Evolutionary conservation across 2,113 vertebrate genomes (phyloP).

Genomic region (Oxyruncus cristatus): DNA sequence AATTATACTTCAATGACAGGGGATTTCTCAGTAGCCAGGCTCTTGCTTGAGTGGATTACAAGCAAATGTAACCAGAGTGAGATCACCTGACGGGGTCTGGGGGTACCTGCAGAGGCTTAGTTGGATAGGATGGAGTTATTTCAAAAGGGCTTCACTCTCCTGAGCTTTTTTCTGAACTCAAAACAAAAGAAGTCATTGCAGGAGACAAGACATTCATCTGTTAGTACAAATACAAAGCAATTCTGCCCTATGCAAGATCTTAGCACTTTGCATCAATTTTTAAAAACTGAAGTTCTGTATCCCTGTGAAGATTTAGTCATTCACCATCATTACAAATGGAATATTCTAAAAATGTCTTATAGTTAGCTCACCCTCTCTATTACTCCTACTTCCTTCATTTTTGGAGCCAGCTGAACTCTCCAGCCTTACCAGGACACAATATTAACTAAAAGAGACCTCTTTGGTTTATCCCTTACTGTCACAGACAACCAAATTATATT

Average conservation of each 20-base stretch:
- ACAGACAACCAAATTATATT: background rate
- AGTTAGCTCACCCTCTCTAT: background rate
- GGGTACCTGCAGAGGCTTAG: background rate
- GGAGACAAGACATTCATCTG: background rate
- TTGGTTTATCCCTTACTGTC: background rate
- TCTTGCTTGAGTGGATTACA: background rate
- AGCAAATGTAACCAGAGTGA: background rate
- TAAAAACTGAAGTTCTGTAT: background rate
- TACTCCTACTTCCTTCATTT: background rate
- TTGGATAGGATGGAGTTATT: background rate
- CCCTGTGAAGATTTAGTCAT: background rate
- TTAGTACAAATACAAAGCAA: background rate
- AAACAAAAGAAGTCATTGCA: background rate
- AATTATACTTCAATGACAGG: background rate
- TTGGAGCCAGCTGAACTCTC: background rate
- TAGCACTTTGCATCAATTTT: background rate
- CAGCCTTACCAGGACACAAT: background rate
- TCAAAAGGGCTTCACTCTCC: background rate
- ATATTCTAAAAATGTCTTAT: background rate
- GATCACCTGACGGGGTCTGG: background rate
- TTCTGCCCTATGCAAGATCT: background rate
- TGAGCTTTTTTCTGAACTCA: background rate
- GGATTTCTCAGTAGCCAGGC: background rate
- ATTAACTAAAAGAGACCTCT: background rate
- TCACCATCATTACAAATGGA: background rate